Evolutionary conservation across 2,113 vertebrate genomes (phyloP), one percentile per base, ranked within the genome.

Genomic region (Stegastes partitus): DNA sequence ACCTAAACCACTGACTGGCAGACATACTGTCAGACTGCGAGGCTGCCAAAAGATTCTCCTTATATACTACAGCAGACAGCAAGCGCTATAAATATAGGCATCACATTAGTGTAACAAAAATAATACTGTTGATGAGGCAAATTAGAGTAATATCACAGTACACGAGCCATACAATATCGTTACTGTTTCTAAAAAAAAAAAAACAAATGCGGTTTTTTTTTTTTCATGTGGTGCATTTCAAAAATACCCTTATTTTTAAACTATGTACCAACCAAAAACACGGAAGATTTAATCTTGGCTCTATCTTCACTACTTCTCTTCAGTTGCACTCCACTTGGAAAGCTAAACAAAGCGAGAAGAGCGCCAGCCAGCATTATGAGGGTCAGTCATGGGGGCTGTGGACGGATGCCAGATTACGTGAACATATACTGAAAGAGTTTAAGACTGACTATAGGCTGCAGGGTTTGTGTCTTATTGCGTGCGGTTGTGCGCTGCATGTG

Each of bases 371-470:
- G 87, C 85, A 87, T 94, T 90, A 85, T 65, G 83, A 89, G 92
- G 92, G 87, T 87, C 81, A 81, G 89, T 61, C 81, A 88, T 87
- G 77, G 82, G 91, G 85, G 90, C 85, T 64, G 77, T 93, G 91
- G 93, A 89, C 11, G 34, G 76, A 85, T 92, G 87, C 93, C 85
- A 91, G 87, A 89, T 90, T 93, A 87, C 79, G 89, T 88, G 92
- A 94, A 91, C 82, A 93, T 88, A 87, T 37, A 93, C 89, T 87
- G 87, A 88, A 88, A 85, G 89, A 95, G 93, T 87, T 90, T 93
- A 95, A 93, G 90, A 78, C 86, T 91, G 92, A 92, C 94, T 89
- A 87, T 81, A 91, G 84, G 88, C 92, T 90, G 81, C 84, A 81
- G 89, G 89, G 81, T 86, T 64, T 89, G 63, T 79, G 71, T 62